A percentile compares a stretch with the other conserved stretches of the same genome.
Conservation (phyloP, 2,113 vertebrate genomes). For the Electrona antarctica region DNA sequence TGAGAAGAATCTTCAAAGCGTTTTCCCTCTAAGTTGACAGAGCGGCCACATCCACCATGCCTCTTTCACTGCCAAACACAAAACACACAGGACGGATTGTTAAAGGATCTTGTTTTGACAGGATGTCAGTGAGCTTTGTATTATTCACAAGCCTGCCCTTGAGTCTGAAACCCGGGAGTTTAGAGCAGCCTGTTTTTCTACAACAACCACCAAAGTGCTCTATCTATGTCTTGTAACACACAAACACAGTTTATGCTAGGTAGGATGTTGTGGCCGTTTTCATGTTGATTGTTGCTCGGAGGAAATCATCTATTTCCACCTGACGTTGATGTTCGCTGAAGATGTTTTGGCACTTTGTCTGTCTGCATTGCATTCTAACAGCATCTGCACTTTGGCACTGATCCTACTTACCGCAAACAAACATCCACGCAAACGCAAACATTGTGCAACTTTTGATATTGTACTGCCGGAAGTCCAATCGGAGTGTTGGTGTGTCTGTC, state of each 20-base stretch:
- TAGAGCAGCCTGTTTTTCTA: constrained; percentile 30
- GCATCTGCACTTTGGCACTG: constrained; percentile 49
- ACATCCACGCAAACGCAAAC: background rate
- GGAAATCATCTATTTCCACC: constrained; percentile 15
- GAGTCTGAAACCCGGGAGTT: constrained; percentile 32
- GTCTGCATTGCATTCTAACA: constrained; percentile 11
- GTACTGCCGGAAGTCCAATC: constrained; percentile 25
- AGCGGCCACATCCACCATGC: constrained; percentile 17
- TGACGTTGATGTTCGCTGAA: constrained; percentile 23
- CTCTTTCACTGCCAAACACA: constrained; percentile 23
- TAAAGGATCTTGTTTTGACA: constrained; percentile 59
- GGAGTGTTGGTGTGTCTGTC: constrained; percentile 65
- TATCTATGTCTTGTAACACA: constrained; percentile 11
- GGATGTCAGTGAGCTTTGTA: constrained; percentile 51
- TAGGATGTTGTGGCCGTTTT: constrained; percentile 1
- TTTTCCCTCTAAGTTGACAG: constrained; percentile 30
- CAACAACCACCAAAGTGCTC: constrained; percentile 34
- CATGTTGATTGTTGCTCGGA: constrained; percentile 33
- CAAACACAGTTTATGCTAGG: constrained; percentile 35
- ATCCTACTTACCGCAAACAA: constrained; percentile 54
- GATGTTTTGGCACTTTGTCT: constrained; percentile 13
- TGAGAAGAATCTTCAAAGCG: constrained; percentile 43
- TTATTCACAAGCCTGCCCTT: constrained; percentile 41
- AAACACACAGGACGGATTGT: constrained; percentile 39
- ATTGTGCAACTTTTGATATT: background rate